Evolutionary conservation across 2,113 vertebrate species (phyloP).

Genomic region (Rostratula benghalensis): DNA sequence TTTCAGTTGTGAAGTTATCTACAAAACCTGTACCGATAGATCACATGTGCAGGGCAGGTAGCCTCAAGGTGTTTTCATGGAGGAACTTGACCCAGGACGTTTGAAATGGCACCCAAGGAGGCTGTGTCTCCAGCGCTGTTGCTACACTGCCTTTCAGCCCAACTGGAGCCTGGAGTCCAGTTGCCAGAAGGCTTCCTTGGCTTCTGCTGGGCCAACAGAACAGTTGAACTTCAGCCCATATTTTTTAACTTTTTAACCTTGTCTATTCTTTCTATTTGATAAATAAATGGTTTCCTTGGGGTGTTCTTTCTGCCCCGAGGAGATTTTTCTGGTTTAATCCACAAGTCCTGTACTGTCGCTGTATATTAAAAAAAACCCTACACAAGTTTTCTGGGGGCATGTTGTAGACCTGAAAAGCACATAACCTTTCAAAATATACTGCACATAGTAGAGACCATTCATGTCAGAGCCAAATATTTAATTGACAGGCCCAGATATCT

Average conservation of each 20-base stretch:
- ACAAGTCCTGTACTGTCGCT: neutral
- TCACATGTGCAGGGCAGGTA: neutral
- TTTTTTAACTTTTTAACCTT: neutral
- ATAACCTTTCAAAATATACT: neutral
- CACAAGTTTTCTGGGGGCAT: fast-evolving
- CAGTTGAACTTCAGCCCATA: neutral
- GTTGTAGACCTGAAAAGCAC: neutral
- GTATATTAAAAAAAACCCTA: neutral
- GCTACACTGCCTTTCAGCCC: fast-evolving
- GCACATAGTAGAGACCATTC: neutral
- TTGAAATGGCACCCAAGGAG: neutral
- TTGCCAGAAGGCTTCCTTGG: neutral
- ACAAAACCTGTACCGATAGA: neutral
- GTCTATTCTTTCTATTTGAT: neutral
- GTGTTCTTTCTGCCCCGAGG: neutral
- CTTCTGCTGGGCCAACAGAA: neutral
- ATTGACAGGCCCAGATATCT: neutral
- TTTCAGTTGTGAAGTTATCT: neutral
- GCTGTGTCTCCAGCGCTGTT: neutral
- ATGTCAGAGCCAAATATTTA: neutral
- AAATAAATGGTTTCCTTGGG: neutral
- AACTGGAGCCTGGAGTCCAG: neutral
- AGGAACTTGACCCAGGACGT: neutral
- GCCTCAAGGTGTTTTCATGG: neutral
- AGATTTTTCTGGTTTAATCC: neutral